These are phyloP conservation scores for Engraulis encrasicolus DNA, from an alignment of 2,113 vertebrate species.

Conservation along the genomic window DNA sequence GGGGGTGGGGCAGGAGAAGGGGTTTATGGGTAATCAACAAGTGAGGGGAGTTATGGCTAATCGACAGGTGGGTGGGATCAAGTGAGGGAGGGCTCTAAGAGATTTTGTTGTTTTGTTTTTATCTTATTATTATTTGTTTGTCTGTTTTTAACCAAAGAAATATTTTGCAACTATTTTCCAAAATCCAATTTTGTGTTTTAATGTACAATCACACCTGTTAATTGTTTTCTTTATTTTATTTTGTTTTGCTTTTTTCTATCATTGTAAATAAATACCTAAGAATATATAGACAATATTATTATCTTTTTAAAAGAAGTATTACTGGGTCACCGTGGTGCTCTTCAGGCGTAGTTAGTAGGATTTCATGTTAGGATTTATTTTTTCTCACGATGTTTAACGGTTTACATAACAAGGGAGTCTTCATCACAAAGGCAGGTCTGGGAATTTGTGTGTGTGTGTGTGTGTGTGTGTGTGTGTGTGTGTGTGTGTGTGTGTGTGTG, in stretches of 20 bases:
- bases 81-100: too few species aligned
- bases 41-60: too few species aligned
- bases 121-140: constrained; percentile 16
- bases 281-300: constrained; percentile 6
- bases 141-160: constrained; percentile 21
- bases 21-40: too few species aligned
- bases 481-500: too few species aligned
- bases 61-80: background rate
- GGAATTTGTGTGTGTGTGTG: background rate
- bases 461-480: too few species aligned
- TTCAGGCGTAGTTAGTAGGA: background rate
- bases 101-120: constrained; percentile 1
- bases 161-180: constrained; percentile 36
- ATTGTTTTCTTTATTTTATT: constrained; percentile 26
- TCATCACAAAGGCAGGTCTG: too few species aligned
- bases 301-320: constrained; percentile 6
- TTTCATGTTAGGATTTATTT: too few species aligned
- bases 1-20: background rate
- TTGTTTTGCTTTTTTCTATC: constrained; percentile 33
- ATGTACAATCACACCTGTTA: constrained; percentile 27
- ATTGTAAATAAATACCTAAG: constrained; percentile 60
- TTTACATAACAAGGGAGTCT: too few species aligned
- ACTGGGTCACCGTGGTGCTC: too few species aligned
- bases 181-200: constrained; percentile 21
- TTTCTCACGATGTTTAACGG: too few species aligned